Evolutionary conservation across 2,113 vertebrate genomes (phyloP).

Genomic region (Genyomyrus donnyi): DNA sequence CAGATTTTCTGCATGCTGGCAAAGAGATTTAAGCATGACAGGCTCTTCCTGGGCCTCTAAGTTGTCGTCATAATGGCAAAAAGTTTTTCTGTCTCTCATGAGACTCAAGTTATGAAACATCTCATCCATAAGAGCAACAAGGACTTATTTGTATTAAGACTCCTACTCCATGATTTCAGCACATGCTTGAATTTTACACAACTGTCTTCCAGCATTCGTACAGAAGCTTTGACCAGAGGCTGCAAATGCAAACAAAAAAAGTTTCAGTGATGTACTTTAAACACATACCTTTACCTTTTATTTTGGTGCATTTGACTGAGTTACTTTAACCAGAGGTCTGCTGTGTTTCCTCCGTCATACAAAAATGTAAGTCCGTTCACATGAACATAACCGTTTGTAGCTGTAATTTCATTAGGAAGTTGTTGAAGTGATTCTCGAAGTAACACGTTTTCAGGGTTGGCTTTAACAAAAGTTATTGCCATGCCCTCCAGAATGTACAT

Average conservation of each 20-base stretch:
- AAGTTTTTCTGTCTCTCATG: not conserved
- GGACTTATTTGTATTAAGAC: not conserved
- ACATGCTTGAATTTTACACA: not conserved
- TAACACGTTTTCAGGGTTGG: not conserved
- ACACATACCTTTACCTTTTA: not conserved
- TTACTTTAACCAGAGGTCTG: not conserved
- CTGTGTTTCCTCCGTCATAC: not conserved
- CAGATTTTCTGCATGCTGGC: not conserved
- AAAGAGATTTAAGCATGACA: not conserved
- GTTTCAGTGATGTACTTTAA: not conserved
- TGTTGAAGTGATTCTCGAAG: not conserved
- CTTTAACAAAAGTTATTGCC: not conserved
- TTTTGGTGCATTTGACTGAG: not conserved
- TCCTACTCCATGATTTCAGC: not conserved
- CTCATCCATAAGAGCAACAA: not conserved
- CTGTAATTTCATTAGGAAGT: not conserved
- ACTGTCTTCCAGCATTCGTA: not conserved
- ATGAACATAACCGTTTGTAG: not conserved
- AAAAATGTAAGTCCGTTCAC: not conserved
- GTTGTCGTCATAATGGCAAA: not conserved
- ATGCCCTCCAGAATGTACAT: not conserved
- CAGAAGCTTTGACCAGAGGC: not conserved
- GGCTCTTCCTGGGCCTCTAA: not conserved
- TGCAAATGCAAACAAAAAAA: not conserved
- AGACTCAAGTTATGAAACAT: not conserved